Base-by-base conservation (phyloP, 2,113 vertebrate genomes). In the Channa argus region DNA sequence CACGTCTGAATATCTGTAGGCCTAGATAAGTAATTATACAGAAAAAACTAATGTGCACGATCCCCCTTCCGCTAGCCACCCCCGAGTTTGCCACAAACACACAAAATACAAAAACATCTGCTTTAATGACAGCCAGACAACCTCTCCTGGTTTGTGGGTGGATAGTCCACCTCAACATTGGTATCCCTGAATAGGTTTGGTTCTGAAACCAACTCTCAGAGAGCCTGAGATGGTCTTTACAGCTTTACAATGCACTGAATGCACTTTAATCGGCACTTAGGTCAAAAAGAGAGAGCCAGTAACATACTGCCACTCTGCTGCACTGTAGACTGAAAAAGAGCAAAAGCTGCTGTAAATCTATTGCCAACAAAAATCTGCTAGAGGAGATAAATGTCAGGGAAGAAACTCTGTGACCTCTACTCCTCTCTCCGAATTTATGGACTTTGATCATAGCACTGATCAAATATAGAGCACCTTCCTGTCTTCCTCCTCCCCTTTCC, bases 351-450 rank as follows among this genome's bases (percentile, higher is more conserved):
- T 56, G 47, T 56, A 54, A 65, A 63, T 68, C 46, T 51, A 13
- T n/a, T 33, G 46, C 71, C 50, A 63, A 44, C 71, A 67, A 44
- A 72, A 58, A 10, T 37, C 41, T 51, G 44, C 46, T 3, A 15
- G 11, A 79, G n/a, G 43, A 74, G 69, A 85, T 38, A 44, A 66
- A 77, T 68, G 74, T 73, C 68, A 13, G 24, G 51, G 52, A 43
- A 59, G 56, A 71, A 88, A 89, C 86, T 79, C 77, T 61, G 54
- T 14, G 24, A 83, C 71, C 79, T 83, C 50, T 54, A 43, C 76
- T 72, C 55, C 59, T 70, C 56, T 43, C 33, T 61, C 69, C 5
- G 6, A 61, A 73, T 84, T 84, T 84, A 83, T 77, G 37, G 62
- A 53, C 66, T 52, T n/a, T 49, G 5, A 63, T 68, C 10, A 56